phyloP scores from a whole-genome alignment of 2,888 invertebrate species.

The Polyommatus iphigenia region DNA sequence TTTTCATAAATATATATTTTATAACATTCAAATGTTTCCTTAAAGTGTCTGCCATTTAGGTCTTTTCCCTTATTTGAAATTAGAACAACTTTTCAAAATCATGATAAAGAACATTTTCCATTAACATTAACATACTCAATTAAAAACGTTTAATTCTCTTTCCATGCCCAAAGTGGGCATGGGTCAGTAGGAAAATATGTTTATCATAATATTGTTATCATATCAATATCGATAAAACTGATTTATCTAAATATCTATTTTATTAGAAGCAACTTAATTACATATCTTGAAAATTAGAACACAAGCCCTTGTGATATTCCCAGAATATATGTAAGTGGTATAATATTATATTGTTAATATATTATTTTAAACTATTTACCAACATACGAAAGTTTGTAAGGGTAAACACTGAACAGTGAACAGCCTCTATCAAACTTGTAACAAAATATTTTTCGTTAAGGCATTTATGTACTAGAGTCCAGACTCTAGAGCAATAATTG shows the following conservation, averaged over 20 bases:
- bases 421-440: background rate
- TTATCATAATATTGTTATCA: too few species aligned
- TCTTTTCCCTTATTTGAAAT: too few species aligned
- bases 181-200: too few species aligned
- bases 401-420: background rate
- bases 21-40: too few species aligned
- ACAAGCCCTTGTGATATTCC: background rate
- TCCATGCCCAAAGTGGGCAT: too few species aligned
- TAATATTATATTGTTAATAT: background rate
- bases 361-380: background rate
- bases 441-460: constrained; percentile 7
- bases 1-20: too few species aligned
- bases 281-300: background rate
- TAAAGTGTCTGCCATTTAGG: too few species aligned
- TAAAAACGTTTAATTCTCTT: too few species aligned
- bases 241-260: background rate
- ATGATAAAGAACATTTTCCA: too few species aligned
- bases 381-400: background rate
- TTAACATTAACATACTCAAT: too few species aligned
- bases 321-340: background rate
- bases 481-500: background rate
- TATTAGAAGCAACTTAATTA: background rate
- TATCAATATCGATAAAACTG: background rate
- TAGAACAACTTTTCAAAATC: too few species aligned
- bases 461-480: background rate